Percentiles rank a stretch among this genome's conserved stretches.
phyloP scores from a whole-genome alignment of 2,888 invertebrate species.

The Epinotia nisella region DNA sequence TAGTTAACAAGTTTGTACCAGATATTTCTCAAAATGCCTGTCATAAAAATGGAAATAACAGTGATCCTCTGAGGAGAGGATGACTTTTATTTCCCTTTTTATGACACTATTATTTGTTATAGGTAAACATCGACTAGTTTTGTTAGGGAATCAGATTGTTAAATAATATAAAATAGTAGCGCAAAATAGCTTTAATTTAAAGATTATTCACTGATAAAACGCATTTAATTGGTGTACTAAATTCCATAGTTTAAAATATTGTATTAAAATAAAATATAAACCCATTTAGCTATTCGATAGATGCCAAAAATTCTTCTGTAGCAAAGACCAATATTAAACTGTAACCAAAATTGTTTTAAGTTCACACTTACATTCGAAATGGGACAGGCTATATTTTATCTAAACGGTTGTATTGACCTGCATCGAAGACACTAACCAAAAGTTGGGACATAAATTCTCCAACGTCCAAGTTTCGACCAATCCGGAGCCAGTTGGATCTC shows the following conservation, averaged over 20 bases:
- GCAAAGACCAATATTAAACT: not conserved
- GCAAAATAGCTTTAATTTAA: too few species aligned
- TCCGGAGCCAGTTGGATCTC: slow-evolving; percentile 29
- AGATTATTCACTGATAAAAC: not conserved
- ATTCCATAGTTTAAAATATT: not conserved
- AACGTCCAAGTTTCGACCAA: slow-evolving; percentile 52
- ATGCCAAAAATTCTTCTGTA: not conserved
- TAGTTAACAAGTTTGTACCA: not conserved
- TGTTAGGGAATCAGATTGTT: too few species aligned
- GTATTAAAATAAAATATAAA: too few species aligned
- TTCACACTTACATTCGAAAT: not conserved
- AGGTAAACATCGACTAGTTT: too few species aligned
- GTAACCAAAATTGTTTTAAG: not conserved
- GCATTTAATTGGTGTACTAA: not conserved
- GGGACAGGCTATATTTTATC: slow-evolving; percentile 51
- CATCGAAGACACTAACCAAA: slow-evolving; percentile 62
- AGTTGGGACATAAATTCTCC: slow-evolving; percentile 69
- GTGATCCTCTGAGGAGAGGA: too few species aligned
- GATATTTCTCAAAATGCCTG: too few species aligned
- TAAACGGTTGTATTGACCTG: slow-evolving; percentile 66
- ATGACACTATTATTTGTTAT: too few species aligned
- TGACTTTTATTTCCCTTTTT: too few species aligned
- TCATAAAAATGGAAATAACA: too few species aligned
- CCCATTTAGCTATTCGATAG: too few species aligned
- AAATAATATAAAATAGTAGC: too few species aligned